These are phyloP conservation scores for Alosa alosa DNA, from an alignment of 2,113 vertebrate species.

Conservation along the genomic window DNA sequence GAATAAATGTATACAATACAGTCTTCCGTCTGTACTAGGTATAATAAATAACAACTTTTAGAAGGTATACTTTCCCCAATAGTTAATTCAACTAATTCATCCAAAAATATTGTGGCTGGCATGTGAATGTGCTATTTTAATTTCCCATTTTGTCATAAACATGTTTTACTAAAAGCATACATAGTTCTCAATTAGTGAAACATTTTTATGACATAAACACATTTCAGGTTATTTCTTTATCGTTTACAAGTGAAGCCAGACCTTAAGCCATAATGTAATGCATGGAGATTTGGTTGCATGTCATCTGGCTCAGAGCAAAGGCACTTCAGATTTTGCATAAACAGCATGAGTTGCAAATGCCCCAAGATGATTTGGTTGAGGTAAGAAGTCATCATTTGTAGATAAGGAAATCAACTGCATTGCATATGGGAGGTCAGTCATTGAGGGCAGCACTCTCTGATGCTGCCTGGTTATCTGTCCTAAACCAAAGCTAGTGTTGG, in stretches of 20 bases:
- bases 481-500: neutral
- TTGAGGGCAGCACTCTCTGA: neutral
- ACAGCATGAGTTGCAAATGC: neutral
- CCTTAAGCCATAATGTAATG: neutral
- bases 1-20: neutral
- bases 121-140: neutral
- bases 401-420: slow-evolving; percentile 23
- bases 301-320: neutral
- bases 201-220: neutral
- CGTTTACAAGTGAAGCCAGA: neutral
- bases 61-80: neutral
- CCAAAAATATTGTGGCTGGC: neutral
- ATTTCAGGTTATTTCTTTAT: neutral
- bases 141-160: neutral
- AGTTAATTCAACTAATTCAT: neutral
- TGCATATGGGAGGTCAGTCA: neutral
- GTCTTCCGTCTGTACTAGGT: neutral
- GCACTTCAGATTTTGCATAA: neutral
- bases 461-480: slow-evolving; percentile 8
- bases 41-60: neutral
- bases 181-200: neutral
- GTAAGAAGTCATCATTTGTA: slow-evolving; percentile 20
- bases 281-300: neutral
- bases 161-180: neutral
- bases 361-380: neutral